Evolutionary conservation across 2,888 invertebrate species (phyloP).

Genomic region (Tenthredo notha): DNA sequence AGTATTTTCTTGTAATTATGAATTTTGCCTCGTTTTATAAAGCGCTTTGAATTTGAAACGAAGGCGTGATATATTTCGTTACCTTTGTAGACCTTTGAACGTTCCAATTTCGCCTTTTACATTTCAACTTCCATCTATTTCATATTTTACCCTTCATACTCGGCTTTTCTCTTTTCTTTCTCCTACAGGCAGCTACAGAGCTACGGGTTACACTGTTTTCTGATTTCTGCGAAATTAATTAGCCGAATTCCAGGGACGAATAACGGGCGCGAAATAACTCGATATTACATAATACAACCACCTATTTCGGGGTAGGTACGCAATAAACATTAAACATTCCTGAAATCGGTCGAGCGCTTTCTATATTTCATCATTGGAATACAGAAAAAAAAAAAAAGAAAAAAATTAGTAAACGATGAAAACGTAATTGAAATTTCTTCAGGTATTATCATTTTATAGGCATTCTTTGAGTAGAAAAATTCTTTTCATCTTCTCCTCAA

Average conservation of each 20-base stretch:
- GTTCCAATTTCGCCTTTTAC: background rate
- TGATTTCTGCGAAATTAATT: constrained; percentile 43
- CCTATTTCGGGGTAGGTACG: background rate
- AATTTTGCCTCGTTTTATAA: background rate
- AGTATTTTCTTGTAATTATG: background rate
- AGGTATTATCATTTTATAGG: background rate
- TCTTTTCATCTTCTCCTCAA: background rate
- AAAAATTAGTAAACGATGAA: background rate
- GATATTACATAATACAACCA: constrained; percentile 18
- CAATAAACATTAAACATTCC: background rate
- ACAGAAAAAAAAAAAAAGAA: background rate
- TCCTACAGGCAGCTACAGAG: background rate
- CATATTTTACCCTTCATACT: background rate
- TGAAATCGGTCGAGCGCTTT: background rate
- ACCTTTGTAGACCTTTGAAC: background rate
- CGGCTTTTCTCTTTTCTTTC: no score
- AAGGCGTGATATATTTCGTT: background rate
- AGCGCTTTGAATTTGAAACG: background rate
- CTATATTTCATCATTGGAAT: background rate
- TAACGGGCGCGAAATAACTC: background rate
- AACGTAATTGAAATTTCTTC: background rate
- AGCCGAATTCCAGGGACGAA: constrained; percentile 25
- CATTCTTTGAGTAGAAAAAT: background rate
- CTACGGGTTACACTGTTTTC: background rate
- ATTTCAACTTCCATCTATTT: background rate